Evolutionary conservation across 2,888 invertebrate genomes (phyloP).

Genomic region (Chouioia cunea): DNA sequence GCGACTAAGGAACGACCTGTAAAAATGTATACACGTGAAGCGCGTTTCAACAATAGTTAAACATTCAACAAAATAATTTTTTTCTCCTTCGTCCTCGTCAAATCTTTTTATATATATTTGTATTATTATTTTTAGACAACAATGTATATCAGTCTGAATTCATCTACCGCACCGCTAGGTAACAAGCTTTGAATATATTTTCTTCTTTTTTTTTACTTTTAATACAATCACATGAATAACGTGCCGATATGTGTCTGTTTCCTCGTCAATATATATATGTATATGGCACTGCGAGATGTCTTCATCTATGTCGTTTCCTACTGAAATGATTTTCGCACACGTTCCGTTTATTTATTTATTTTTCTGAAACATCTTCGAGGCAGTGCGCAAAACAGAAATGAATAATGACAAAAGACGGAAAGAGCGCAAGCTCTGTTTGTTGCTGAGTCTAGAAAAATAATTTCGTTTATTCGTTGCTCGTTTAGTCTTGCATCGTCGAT

Average conservation of each 20-base stretch:
- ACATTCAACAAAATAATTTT: constrained; percentile 26
- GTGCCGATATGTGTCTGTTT: constrained; percentile 36
- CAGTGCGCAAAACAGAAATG: not conserved
- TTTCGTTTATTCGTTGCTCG: constrained; percentile 55
- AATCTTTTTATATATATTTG: not conserved
- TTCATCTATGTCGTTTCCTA: constrained; percentile 25
- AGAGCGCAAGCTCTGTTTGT: not conserved
- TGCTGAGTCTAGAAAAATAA: constrained; percentile 50
- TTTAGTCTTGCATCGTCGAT: constrained; percentile 50
- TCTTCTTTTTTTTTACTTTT: constrained; percentile 26
- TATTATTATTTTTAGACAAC: constrained; percentile 35
- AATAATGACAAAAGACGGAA: constrained; percentile 5
- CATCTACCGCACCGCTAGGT: constrained; percentile 32
- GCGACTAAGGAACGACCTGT: constrained; percentile 26
- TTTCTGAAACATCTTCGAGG: not conserved
- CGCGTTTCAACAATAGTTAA: constrained; percentile 31
- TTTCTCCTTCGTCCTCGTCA: not conserved
- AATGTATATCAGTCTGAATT: constrained; percentile 45
- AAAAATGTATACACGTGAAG: constrained; percentile 11
- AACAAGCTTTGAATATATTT: constrained; percentile 34
- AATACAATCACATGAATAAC: constrained; percentile 41
- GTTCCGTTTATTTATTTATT: not conserved
- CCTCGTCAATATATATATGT: constrained; percentile 12
- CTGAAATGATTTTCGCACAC: not conserved
- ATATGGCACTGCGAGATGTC: constrained; percentile 43